These are phyloP conservation scores for Cephus cinctus DNA, from an alignment of 1,140 invertebrate species.

Conservation along the genomic window DNA sequence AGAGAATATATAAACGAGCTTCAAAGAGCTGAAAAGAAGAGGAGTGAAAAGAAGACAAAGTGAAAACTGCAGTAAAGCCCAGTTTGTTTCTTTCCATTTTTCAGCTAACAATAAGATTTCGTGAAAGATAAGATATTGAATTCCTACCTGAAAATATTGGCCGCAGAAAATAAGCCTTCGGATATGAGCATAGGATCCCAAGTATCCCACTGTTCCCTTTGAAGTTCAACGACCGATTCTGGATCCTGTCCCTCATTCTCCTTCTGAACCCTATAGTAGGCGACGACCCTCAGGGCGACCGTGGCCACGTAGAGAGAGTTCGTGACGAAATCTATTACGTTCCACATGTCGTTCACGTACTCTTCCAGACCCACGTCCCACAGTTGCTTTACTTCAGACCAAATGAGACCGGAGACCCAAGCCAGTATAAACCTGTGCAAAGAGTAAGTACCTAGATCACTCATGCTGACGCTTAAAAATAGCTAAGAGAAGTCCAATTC, in stretches of 20 bases:
- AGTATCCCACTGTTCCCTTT: slow-evolving; percentile 87
- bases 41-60: slow-evolving; percentile 7
- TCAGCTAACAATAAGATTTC: not conserved
- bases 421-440: slow-evolving; percentile 46
- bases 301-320: slow-evolving; percentile 97
- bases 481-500: too few relatives aligned
- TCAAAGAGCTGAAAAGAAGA: slow-evolving; percentile 77
- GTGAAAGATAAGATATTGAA: slow-evolving; percentile 2
- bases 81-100: not conserved
- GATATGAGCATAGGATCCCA: slow-evolving; percentile 97
- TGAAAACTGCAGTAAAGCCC: not conserved
- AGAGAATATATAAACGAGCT: slow-evolving; percentile 98
- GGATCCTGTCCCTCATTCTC: slow-evolving; percentile 61
- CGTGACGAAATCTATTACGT: slow-evolving; percentile 97
- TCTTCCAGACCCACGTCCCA: slow-evolving; percentile 96
- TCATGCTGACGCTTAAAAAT: too few relatives aligned
- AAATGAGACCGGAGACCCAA: slow-evolving; percentile 81
- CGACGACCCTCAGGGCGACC: slow-evolving; percentile 88
- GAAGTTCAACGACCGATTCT: slow-evolving; percentile 59
- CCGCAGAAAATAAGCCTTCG: slow-evolving; percentile 94
- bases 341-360: slow-evolving; percentile 99
- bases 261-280: slow-evolving; percentile 70
- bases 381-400: slow-evolving; percentile 98
- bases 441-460: too few relatives aligned
- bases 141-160: slow-evolving; percentile 89